phyloP scores from a whole-genome alignment of 92 coral and sea anemone genomes.

The Hydrozoanthus gracilis region DNA sequence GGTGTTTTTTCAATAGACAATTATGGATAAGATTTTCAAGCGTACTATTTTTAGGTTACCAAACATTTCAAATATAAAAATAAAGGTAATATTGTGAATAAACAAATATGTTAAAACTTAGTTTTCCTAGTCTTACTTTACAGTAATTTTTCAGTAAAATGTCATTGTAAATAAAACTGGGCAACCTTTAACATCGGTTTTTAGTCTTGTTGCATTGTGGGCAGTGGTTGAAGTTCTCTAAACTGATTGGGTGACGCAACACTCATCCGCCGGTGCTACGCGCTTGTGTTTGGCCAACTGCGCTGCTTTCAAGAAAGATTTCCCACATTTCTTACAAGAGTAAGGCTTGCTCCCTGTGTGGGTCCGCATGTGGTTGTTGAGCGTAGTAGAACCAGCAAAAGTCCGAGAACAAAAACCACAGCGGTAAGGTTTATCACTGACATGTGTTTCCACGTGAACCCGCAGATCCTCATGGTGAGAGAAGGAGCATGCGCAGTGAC shows the following conservation, averaged over 20 bases:
- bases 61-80: too few species aligned
- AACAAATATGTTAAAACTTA: too few species aligned
- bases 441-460: conserved; percentile 92
- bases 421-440: conserved; percentile 91
- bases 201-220: too few species aligned
- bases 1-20: too few species aligned
- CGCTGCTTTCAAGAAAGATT: conserved; percentile 78
- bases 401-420: conserved; percentile 97
- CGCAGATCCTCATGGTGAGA: conserved; percentile 82
- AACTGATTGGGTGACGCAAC: conserved; percentile 11
- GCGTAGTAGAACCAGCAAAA: conserved; percentile 97
- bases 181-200: too few species aligned
- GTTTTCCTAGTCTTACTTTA: too few species aligned
- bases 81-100: too few species aligned
- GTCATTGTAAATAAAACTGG: too few species aligned
- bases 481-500: conserved; percentile 90
- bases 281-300: conserved; percentile 75
- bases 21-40: too few species aligned
- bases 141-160: too few species aligned
- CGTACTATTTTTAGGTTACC: too few species aligned
- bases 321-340: conserved; percentile 69
- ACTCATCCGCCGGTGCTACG: conserved; percentile 18
- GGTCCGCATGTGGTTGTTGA: conserved; percentile 96
- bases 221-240: not conserved
- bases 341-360: conserved; percentile 91